These are phyloP conservation scores for Neolamprologus variostigma DNA, from an alignment of 2,113 vertebrate species.

Conservation along the genomic window DNA sequence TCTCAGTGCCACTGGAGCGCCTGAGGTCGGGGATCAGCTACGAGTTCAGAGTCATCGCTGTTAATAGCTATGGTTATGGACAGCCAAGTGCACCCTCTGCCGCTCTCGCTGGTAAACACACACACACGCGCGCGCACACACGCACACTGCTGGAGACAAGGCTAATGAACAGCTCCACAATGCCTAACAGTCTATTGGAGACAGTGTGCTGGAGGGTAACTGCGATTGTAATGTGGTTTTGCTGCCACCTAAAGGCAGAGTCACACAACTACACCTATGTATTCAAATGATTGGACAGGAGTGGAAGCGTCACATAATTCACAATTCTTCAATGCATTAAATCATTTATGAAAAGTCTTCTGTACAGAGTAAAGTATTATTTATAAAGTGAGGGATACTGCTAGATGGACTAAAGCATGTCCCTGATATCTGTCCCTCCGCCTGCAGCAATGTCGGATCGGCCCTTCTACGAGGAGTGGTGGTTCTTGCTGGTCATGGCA, in stretches of 20 bases:
- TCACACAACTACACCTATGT: not conserved
- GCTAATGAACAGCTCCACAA: not conserved
- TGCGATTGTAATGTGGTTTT: not conserved
- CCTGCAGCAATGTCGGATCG: conserved; percentile 79
- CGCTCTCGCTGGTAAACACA: conserved; percentile 81
- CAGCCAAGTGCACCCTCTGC: conserved; percentile 86
- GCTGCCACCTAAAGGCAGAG: conserved; percentile 32
- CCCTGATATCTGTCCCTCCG: not conserved
- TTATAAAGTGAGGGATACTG: not conserved
- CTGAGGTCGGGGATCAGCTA: conserved; percentile 88
- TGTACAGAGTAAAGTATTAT: not conserved
- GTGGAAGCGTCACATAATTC: not conserved
- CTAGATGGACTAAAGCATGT: not conserved
- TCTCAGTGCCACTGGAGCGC: conserved; percentile 78
- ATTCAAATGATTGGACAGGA: not conserved
- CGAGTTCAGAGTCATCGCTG: conserved; percentile 88
- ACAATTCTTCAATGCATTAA: not conserved
- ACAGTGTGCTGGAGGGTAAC: not conserved
- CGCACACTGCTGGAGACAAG: not conserved
- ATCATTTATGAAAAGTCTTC: not conserved
- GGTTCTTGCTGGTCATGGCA: conserved; percentile 91
- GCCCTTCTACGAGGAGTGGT: conserved; percentile 96
- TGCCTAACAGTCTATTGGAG: not conserved
- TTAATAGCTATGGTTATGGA: conserved; percentile 87
- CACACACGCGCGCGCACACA: accelerated